A percentile compares a stretch with the other conserved stretches of the same genome.
Conservation (phyloP, 2,797 vertebrate species). For the Anas acuta region DNA sequence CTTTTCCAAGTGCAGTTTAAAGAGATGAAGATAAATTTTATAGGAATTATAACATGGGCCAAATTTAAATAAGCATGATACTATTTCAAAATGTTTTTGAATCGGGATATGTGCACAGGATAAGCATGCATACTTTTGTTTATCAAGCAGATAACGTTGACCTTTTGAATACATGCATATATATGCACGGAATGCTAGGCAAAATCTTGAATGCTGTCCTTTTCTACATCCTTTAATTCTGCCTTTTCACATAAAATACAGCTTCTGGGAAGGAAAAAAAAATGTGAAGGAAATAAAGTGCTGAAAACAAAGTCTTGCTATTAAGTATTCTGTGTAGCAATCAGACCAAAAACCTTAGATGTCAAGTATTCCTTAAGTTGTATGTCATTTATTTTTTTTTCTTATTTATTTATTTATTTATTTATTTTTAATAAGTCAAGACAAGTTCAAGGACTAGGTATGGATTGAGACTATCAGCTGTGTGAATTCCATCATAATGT, state of each 20-base stretch:
- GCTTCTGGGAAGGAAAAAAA: neutral
- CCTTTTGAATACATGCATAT: neutral
- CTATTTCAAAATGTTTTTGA: neutral
- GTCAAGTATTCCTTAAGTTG: neutral
- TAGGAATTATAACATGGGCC: neutral
- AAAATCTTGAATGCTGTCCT: neutral
- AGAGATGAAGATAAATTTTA: neutral
- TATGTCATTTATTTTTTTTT: accelerated
- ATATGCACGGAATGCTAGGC: neutral
- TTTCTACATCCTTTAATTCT: neutral
- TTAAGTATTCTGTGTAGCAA: neutral
- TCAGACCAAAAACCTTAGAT: neutral
- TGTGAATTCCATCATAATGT: neutral
- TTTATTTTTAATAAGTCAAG: neutral
- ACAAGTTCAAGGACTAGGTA: neutral
- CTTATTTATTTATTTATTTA: too few relatives aligned
- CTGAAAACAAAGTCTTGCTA: neutral
- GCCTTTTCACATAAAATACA: neutral
- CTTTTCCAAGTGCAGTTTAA: neutral
- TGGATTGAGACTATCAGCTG: neutral
- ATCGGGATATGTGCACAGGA: neutral
- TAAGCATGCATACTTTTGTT: neutral
- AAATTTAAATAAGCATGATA: neutral
- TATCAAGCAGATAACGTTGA: neutral
- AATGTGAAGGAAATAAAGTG: neutral